Conservation (phyloP, 2,797 vertebrate species). For the Centropyge bicolor region DNA sequence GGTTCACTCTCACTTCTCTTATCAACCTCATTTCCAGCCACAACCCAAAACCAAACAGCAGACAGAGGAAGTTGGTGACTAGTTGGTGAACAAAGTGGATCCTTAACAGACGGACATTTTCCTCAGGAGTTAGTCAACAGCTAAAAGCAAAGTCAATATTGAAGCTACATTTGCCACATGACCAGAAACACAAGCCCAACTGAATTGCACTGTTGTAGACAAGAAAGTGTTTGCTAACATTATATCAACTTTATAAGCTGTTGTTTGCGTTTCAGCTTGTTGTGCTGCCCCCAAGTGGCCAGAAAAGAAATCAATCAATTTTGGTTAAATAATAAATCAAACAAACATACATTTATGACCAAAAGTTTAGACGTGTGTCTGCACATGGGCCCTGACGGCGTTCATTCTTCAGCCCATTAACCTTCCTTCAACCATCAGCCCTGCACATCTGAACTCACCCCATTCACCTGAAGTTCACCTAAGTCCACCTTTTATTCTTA, state of each 20-base stretch:
- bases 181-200: not conserved
- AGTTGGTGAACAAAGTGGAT: not conserved
- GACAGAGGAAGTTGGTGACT: not conserved
- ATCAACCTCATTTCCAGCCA: not conserved
- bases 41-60: not conserved
- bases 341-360: not conserved
- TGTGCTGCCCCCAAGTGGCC: not conserved
- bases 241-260: not conserved
- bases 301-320: not conserved
- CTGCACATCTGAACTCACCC: not conserved
- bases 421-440: not conserved
- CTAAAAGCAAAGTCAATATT: not conserved
- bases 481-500: constrained; percentile 1
- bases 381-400: not conserved
- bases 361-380: not conserved
- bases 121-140: not conserved
- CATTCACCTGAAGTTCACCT: not conserved
- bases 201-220: not conserved
- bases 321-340: not conserved
- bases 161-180: too few relatives aligned
- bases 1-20: not conserved
- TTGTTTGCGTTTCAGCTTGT: not conserved
- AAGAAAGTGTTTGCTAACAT: too few relatives aligned
- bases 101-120: not conserved
- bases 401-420: constrained; percentile 16